Base-by-base conservation (phyloP, 1,140 invertebrate genomes). In the Heterodera schachtii region DNA sequence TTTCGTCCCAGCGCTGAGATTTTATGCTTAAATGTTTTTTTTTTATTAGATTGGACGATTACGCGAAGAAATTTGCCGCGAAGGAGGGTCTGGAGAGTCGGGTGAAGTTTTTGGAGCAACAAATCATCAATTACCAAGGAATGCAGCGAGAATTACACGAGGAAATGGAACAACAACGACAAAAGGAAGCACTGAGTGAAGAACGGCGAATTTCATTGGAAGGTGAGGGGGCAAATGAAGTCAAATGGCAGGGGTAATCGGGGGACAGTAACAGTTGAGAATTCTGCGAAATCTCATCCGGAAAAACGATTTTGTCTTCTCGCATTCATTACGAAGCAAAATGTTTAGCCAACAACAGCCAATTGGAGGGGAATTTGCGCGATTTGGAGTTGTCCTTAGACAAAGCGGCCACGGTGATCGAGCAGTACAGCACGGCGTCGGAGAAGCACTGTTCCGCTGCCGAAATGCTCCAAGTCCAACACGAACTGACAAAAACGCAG, bases 91-190 rank as follows among this genome's bases (percentile, higher is more conserved):
- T 69, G 5, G 73, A 82, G 64, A 82, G 49, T 46, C 78, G 80
- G 49, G 52, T 80, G 60, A 74, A 74, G 11, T 82, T 74, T 64
- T 31, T 82, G 76, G 81, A 82, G n/a, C 81, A 82, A 43, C 78
- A 74, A 52, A 70, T 82, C 21, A 69, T 41, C 73, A 82, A 82
- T 74, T 57, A 73, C 41, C 66, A 73, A 6, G 81, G 69, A 11
- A 71, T 67, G n/a, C 71, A 69, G 64, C 69, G 73, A 31, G 77
- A 82, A 44, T 44, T 82, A 19, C 78, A 60, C 16, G 60, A 69
- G 31, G 79, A 78, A 13, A 41, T 82, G 11, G 69, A 81, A 74
- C 41, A 31, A 31, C 31, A 31, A 31, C 31, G 31, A 31, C 31
- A 31, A 31, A 31, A 31, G 31, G 31, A 31, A 31, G 31, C 31